Evolutionary conservation across 2,888 invertebrate genomes (phyloP).

Genomic region (Lypha dubia): DNA sequence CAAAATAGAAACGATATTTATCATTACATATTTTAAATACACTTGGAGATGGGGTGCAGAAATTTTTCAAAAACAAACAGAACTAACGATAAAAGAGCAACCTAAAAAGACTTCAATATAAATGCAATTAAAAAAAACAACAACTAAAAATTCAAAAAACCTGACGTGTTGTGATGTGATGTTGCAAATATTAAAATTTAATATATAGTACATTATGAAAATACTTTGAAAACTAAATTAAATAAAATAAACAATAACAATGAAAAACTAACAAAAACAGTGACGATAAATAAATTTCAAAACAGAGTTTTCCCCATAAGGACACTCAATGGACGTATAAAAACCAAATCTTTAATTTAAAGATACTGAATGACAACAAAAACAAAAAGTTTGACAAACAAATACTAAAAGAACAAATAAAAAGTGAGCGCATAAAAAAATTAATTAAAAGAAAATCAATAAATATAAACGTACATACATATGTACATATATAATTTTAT

Average conservation of each 20-base stretch:
- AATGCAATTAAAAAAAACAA: constrained; percentile 57
- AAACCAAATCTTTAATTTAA: not conserved
- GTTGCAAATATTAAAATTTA: constrained; percentile 70
- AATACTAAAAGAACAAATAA: constrained; percentile 49
- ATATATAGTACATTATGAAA: constrained; percentile 61
- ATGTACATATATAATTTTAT: constrained; percentile 24
- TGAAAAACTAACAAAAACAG: constrained; percentile 51
- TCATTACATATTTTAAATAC: constrained; percentile 52
- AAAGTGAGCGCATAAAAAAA: constrained; percentile 62
- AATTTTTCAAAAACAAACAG: constrained; percentile 58
- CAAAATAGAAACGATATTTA: constrained; percentile 54
- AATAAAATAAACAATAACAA: constrained; percentile 64
- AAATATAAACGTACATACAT: constrained; percentile 16
- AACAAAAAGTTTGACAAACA: not conserved
- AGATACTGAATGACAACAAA: not conserved
- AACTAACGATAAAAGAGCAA: constrained; percentile 56
- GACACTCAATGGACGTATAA: not conserved
- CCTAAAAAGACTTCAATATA: constrained; percentile 69
- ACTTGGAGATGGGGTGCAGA: constrained; percentile 82
- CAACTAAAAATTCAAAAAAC: constrained; percentile 57
- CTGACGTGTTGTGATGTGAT: constrained; percentile 76
- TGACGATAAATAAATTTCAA: not conserved
- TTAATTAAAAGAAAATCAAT: constrained; percentile 52
- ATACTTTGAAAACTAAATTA: constrained; percentile 71
- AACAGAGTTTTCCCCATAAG: not conserved